phyloP scores from a whole-genome alignment of 2,797 vertebrate genomes.

The Gallinago nigripennis region DNA sequence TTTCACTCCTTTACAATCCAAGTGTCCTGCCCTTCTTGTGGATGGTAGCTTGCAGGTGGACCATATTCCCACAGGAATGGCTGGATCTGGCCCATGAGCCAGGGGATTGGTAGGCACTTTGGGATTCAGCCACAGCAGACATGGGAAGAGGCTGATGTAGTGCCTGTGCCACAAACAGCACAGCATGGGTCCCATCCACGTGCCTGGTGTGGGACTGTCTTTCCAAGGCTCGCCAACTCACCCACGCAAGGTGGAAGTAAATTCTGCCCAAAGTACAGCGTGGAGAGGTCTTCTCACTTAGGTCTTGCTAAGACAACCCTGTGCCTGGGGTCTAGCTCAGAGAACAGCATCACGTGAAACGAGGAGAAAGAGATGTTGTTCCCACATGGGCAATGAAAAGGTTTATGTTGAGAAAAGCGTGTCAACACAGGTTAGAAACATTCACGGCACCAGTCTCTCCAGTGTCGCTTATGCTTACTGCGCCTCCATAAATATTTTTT shows the following conservation, averaged over 20 bases:
- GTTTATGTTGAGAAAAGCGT: neutral
- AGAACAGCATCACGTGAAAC: neutral
- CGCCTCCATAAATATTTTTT: neutral
- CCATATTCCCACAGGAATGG: neutral
- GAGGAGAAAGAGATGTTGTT: neutral
- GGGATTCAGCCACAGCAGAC: neutral
- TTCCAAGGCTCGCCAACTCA: neutral
- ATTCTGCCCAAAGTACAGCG: neutral
- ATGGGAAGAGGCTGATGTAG: neutral
- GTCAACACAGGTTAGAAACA: neutral
- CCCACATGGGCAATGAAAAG: neutral
- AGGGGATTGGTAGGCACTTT: neutral
- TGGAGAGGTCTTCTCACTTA: neutral
- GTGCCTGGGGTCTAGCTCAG: neutral
- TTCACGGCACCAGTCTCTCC: neutral
- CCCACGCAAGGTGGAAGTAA: neutral
- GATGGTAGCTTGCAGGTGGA: neutral
- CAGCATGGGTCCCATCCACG: accelerated
- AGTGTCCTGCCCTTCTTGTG: neutral
- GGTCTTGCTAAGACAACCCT: neutral
- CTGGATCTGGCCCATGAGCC: neutral
- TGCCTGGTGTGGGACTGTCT: neutral
- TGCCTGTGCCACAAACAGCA: neutral
- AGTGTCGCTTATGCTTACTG: neutral
- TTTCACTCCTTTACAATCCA: neutral